Conservation (phyloP, 2,888 invertebrate genomes). For the Coelinius sp. region DNA sequence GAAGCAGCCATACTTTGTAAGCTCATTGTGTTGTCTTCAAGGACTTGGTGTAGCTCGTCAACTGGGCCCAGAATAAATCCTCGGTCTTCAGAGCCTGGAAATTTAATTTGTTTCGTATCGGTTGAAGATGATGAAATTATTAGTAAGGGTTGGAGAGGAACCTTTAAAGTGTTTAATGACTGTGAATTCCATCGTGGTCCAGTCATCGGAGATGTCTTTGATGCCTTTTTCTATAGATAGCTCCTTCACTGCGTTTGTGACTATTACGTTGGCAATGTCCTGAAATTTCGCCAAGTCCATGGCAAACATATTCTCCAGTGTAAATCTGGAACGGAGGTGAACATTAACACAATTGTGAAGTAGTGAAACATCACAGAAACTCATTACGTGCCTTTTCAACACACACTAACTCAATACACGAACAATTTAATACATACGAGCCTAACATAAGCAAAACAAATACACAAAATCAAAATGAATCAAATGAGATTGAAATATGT, state of each 20-base stretch:
- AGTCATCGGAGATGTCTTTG: conserved; percentile 84
- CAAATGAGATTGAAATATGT: too few species aligned
- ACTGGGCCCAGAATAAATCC: conserved; percentile 86
- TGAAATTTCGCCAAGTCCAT: conserved; percentile 92
- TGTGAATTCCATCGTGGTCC: conserved; percentile 78
- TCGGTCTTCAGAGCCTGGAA: conserved; percentile 78
- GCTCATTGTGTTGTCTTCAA: conserved; percentile 92
- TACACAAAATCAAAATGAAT: too few species aligned
- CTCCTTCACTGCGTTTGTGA: conserved; percentile 91
- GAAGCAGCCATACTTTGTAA: conserved; percentile 93
- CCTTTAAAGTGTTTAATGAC: conserved; percentile 79
- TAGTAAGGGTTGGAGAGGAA: conserved; percentile 23
- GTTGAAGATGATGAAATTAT: background rate
- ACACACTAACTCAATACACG: too few species aligned
- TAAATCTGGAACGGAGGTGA: conserved; percentile 75
- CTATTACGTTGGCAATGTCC: conserved; percentile 88
- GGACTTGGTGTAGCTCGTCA: conserved; percentile 84
- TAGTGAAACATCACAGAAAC: background rate
- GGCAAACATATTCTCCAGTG: conserved; percentile 91
- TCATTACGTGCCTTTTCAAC: background rate
- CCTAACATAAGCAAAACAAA: too few species aligned
- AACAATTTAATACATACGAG: too few species aligned
- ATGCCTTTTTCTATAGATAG: conserved; percentile 92
- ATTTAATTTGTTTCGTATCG: conserved; percentile 68
- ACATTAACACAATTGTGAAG: background rate